Base-by-base conservation (phyloP, 1,140 invertebrate species). In the Carposina sasakii region DNA sequence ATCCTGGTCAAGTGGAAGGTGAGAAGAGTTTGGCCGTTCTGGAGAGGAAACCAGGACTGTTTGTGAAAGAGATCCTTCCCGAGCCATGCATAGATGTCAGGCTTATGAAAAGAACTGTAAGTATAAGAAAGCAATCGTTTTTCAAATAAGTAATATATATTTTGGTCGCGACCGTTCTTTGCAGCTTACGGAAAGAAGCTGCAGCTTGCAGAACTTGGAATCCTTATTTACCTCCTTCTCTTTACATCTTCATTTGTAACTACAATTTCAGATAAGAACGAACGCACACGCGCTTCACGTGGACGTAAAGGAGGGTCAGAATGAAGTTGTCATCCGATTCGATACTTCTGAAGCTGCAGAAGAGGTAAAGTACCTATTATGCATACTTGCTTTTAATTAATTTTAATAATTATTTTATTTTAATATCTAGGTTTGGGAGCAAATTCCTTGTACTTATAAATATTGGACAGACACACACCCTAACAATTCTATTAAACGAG, bases 211-310 rank as follows among this genome's bases (percentile, higher is more conserved):
- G n/a, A n/a, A n/a, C n/a, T n/a, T n/a, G n/a, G n/a, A n/a, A n/a
- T n/a, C n/a, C n/a, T n/a, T n/a, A n/a, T n/a, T n/a, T n/a, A n/a
- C n/a, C n/a, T n/a, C n/a, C n/a, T n/a, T n/a, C n/a, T n/a, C 24
- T 28, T 28, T 28, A 28, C 12, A 28, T 5, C 24, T 28, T 28
- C 12, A 28, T 12, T 12, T 39, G 2, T 21, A 3, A 54, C 60
- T 74, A 12, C 88, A 89, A 76, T 69, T 34, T 88, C 90, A 81
- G 87, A 88, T 71, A 87, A 92, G 50, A 92, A 94, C 81, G 34
- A 89, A 90, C 46, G 61, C 75, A 45, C 86, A 85, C 13, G 86
- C 90, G 6, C 85, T 89, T 59, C 91, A 91, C 60, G 88, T 92
- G 15, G 91, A 93, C 53, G 82, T 90, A 5, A 87, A 87, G 40